Conservation (phyloP, 2,113 vertebrate species). For the Mola mola region DNA sequence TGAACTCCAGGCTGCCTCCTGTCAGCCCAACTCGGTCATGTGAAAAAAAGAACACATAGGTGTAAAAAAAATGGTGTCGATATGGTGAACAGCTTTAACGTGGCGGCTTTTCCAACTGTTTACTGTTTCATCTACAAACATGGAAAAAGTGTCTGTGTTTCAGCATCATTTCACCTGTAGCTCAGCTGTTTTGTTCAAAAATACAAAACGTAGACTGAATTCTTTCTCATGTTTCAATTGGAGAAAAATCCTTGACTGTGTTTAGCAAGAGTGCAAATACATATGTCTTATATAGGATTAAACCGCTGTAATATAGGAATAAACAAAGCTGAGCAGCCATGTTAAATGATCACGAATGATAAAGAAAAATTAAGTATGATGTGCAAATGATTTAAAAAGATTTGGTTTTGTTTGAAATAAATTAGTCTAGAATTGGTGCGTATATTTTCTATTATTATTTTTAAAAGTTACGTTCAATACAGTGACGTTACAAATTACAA, state of each 20-base stretch:
- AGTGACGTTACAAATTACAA: background rate
- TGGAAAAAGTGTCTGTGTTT: constrained; percentile 4
- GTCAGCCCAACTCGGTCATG: constrained; percentile 42
- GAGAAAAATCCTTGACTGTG: too few species aligned
- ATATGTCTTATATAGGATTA: too few species aligned
- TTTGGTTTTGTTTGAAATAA: too few species aligned
- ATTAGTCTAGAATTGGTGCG: too few species aligned
- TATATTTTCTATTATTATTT: too few species aligned
- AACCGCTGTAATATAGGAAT: too few species aligned
- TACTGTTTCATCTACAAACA: constrained; percentile 21
- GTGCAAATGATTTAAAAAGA: too few species aligned
- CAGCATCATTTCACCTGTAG: constrained; percentile 17
- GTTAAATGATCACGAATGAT: too few species aligned
- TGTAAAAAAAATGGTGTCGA: constrained; percentile 44
- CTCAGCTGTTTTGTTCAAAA: background rate
- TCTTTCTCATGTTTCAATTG: too few species aligned
- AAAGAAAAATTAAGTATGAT: too few species aligned
- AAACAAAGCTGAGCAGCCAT: too few species aligned
- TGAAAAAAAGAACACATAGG: constrained; percentile 40
- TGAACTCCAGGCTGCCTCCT: constrained; percentile 56
- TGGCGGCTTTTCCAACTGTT: constrained; percentile 19
- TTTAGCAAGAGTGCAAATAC: too few species aligned
- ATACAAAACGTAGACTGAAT: background rate
- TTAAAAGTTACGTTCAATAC: background rate
- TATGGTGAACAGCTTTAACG: constrained; percentile 30